Evolutionary conservation across 2,888 invertebrate species (phyloP).

Genomic region (Himalopsyche anomala): DNA sequence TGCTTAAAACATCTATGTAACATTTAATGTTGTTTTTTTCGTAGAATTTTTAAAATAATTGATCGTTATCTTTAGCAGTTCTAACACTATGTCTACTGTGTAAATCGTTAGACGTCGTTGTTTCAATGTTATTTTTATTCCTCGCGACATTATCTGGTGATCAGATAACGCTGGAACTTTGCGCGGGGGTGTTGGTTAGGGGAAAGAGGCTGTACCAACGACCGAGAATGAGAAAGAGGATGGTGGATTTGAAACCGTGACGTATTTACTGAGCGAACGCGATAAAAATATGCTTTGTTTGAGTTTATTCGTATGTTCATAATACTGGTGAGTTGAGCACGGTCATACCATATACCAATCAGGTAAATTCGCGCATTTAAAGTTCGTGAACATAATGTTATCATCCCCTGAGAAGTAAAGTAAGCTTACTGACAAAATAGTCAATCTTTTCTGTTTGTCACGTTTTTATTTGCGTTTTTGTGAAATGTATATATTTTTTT

Average conservation of each 20-base stretch:
- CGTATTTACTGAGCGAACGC: conserved; percentile 1
- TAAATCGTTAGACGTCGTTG: conserved; percentile 48
- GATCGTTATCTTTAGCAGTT: conserved; percentile 1
- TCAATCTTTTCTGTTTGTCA: no score
- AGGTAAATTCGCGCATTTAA: no score
- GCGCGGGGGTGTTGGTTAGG: background rate
- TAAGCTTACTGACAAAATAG: no score
- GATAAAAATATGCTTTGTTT: no score
- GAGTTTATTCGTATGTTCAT: no score
- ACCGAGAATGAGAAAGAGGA: conserved; percentile 40
- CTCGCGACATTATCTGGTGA: conserved; percentile 43
- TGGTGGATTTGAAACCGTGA: conserved; percentile 26
- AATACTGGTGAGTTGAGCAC: no score
- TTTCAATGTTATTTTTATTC: conserved; percentile 49
- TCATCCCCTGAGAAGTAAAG: no score
- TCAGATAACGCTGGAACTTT: conserved; percentile 27
- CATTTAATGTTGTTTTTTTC: background rate
- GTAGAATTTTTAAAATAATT: background rate
- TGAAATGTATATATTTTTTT: no score
- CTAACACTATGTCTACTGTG: conserved; percentile 43
- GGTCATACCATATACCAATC: no score
- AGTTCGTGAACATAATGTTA: no score
- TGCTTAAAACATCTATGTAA: no score
- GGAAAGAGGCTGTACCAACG: conserved; percentile 1
- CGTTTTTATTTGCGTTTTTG: no score